Base-by-base conservation (phyloP, 2,113 vertebrate genomes). In the Seriola dumerili region DNA sequence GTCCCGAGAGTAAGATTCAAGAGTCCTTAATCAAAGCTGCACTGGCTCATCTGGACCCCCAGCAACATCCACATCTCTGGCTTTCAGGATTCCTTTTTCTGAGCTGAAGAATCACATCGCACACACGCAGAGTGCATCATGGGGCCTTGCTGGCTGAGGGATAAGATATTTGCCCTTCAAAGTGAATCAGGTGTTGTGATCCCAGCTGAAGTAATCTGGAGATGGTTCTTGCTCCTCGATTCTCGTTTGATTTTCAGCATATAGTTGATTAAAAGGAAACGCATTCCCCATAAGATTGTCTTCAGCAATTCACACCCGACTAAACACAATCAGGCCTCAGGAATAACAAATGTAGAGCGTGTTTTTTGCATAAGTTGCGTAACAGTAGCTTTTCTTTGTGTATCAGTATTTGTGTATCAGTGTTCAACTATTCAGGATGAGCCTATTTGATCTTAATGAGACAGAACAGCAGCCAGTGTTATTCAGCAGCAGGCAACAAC, bases 101-200 rank as follows among this genome's bases (percentile, higher is more conserved):
- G 48, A 67, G 17, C 44, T 23, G 1, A 50, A 54, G 67, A 68
- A 78, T 63, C 25, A 38, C 7, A 55, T 3, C 3, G 11, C 48
- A 61, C 54, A 69, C 71, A 75, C 32, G 69, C 62, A 63, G 55
- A 72, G 81, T 83, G 63, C 76, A 59, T 84, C 63, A 75, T 3
- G 25, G n/a, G 48, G 52, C 14, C 62, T 76, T 81, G 11, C 21
- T 57, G 29, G 8, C 21, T 57, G 29, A 61, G 50, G 58, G 72
- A 83, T 63, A 25, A 54, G 69, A 65, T 55, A 80, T 72, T n/a
- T 48, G n/a, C 71, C 78, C 57, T 84, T 78, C 70, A 88, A 85
- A 78, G 64, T 59, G 69, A 85, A 81, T 85, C 59, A 16, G 67
- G 61, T 84, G 66, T 72, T 64, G 46, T 67, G 48, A 67, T 84